Percentiles rank a stretch among this genome's conserved stretches.
phyloP scores from a whole-genome alignment of 2,888 invertebrate species.

The Tipula helvola region DNA sequence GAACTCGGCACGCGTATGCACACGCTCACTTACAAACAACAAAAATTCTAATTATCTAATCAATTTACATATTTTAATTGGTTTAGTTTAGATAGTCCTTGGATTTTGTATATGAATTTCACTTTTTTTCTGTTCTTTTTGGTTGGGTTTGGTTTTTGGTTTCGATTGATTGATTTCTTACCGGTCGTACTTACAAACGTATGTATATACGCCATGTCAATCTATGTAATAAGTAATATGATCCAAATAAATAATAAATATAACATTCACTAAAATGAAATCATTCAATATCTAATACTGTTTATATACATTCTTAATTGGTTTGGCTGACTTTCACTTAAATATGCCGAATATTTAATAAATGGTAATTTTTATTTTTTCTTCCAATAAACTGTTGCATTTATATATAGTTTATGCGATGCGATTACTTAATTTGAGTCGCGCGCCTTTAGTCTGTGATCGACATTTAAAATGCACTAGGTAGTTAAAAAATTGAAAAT shows the following conservation, averaged over 20 bases:
- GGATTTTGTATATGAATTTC: background rate
- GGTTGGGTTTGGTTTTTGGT: background rate
- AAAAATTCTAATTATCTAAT: background rate
- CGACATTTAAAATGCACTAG: too few relatives aligned
- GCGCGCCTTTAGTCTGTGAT: background rate
- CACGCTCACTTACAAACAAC: background rate
- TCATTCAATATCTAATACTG: background rate
- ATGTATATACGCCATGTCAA: background rate
- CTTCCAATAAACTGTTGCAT: background rate
- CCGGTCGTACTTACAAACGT: background rate
- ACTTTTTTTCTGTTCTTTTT: background rate
- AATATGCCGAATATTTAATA: background rate
- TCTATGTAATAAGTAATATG: background rate
- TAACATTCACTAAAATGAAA: background rate
- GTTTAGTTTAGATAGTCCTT: background rate
- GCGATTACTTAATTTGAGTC: background rate
- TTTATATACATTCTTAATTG: background rate
- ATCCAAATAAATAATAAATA: background rate
- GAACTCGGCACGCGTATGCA: background rate
- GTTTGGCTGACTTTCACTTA: background rate
- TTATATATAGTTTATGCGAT: background rate
- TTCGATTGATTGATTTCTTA: background rate
- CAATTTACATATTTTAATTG: background rate
- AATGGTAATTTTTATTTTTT: background rate
- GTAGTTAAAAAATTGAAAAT: background rate